A percentile compares a stretch with the other conserved stretches of the same genome.
Evolutionary conservation across 2,797 vertebrate species (phyloP).

Genomic region (Anomalospiza imberbis): DNA sequence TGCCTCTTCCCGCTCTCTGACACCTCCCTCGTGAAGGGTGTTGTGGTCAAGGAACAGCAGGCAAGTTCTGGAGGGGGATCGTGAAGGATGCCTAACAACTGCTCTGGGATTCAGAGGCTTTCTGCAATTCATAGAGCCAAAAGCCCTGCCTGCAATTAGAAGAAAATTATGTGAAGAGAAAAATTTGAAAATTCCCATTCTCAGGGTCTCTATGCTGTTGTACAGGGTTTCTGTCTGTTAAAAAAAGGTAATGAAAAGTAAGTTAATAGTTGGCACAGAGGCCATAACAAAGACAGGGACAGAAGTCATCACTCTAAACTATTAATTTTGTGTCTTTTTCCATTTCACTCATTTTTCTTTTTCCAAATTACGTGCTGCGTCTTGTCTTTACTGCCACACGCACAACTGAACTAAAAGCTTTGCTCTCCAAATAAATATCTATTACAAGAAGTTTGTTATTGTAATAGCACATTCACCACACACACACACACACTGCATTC

Average conservation of each 20-base stretch:
- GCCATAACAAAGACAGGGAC: neutral
- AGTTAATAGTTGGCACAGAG: neutral
- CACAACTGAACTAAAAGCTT: slow-evolving; percentile 47
- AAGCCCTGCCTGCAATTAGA: neutral
- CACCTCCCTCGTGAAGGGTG: neutral
- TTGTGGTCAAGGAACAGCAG: neutral
- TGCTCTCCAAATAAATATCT: slow-evolving; percentile 17
- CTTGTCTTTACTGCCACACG: neutral
- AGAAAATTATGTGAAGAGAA: neutral
- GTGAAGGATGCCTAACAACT: neutral
- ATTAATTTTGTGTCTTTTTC: neutral
- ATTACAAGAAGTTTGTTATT: slow-evolving; percentile 34
- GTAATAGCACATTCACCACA: slow-evolving; percentile 45
- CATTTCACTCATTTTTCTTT: neutral
- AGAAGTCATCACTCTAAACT: neutral
- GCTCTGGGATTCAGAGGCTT: neutral
- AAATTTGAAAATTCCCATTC: neutral
- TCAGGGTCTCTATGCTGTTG: neutral
- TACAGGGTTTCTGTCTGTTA: neutral
- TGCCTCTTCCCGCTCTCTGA: neutral
- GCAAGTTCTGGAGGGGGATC: neutral
- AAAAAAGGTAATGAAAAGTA: neutral
- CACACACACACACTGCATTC: slow-evolving; percentile 18
- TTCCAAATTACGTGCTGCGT: neutral
- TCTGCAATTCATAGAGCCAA: neutral